A percentile compares a stretch with the other conserved stretches of the same genome.
These are phyloP conservation scores for Sciurus niger DNA, from an alignment of 2,113 vertebrate genomes.

Conservation along the genomic window DNA sequence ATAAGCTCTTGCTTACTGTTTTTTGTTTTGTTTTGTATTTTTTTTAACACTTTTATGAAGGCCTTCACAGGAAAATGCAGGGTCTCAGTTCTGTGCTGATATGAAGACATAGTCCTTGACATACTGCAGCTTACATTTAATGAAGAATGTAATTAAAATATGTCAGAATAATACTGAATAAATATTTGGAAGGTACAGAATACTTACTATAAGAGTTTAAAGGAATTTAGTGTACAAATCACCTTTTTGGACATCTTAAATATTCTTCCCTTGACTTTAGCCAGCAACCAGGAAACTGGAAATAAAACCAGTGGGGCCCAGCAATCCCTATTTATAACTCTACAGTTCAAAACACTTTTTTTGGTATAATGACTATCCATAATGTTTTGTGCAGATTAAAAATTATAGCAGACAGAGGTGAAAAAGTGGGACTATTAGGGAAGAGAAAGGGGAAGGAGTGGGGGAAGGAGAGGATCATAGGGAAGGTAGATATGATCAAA, in stretches of 20 bases:
- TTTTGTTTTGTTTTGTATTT: neutral
- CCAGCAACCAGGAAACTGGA: neutral
- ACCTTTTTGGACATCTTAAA: neutral
- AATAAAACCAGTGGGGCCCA: neutral
- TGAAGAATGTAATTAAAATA: neutral
- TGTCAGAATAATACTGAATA: neutral
- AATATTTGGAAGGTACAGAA: neutral
- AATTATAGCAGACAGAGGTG: neutral
- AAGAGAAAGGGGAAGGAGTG: too few relatives aligned
- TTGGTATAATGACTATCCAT: neutral
- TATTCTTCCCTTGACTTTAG: neutral
- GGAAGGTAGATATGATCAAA: too few relatives aligned
- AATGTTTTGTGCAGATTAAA: neutral
- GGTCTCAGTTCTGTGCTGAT: neutral
- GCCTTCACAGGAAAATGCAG: neutral
- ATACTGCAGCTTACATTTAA: conserved; percentile 8
- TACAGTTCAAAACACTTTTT: neutral
- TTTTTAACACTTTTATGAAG: neutral
- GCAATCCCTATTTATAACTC: conserved; percentile 12
- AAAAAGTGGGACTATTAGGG: too few relatives aligned
- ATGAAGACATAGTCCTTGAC: neutral
- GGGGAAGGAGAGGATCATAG: too few relatives aligned
- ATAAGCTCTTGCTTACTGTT: neutral
- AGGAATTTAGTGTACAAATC: neutral
- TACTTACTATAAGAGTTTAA: neutral